Conservation (phyloP, 2,797 vertebrate genomes). For the Chromis chromis region DNA sequence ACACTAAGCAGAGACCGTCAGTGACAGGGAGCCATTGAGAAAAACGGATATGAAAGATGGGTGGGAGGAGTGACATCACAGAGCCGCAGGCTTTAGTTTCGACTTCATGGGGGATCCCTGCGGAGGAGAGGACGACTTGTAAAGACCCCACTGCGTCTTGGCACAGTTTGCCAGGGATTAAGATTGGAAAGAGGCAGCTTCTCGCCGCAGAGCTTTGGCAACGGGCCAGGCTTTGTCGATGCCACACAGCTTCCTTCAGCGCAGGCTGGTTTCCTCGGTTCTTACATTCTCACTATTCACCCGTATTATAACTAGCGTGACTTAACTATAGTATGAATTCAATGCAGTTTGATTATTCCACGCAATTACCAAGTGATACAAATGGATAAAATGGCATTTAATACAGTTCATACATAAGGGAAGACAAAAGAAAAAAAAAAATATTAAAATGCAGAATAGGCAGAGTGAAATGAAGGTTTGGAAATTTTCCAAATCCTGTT, state of each 20-base stretch:
- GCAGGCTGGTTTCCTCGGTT: slow-evolving; percentile 8
- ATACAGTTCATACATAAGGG: not conserved
- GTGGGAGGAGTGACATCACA: slow-evolving; percentile 67
- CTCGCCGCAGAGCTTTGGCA: slow-evolving; percentile 52
- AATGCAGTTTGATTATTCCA: slow-evolving; percentile 45
- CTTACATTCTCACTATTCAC: slow-evolving; percentile 25
- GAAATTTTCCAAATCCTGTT: slow-evolving; percentile 11
- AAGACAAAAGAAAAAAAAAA: not conserved
- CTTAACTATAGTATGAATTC: slow-evolving; percentile 12
- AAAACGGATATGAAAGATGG: slow-evolving; percentile 49
- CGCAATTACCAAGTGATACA: slow-evolving; percentile 8
- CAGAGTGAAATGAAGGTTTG: not conserved
- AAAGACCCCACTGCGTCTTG: slow-evolving; percentile 70
- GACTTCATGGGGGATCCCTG: slow-evolving; percentile 45
- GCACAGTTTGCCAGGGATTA: slow-evolving; percentile 59
- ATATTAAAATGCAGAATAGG: not conserved
- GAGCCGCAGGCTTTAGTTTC: slow-evolving; percentile 51
- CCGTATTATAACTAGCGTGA: slow-evolving; percentile 1
- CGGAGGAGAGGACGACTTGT: slow-evolving; percentile 29
- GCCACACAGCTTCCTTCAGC: slow-evolving; percentile 29
- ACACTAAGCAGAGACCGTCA: slow-evolving; percentile 59
- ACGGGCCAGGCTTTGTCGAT: slow-evolving; percentile 40
- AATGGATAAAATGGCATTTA: not conserved
- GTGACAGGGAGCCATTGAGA: slow-evolving; percentile 71
- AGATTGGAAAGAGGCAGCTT: slow-evolving; percentile 44